Evolutionary conservation across 2,888 invertebrate genomes (phyloP).

Genomic region (Sphaerophoria rueppellii): DNA sequence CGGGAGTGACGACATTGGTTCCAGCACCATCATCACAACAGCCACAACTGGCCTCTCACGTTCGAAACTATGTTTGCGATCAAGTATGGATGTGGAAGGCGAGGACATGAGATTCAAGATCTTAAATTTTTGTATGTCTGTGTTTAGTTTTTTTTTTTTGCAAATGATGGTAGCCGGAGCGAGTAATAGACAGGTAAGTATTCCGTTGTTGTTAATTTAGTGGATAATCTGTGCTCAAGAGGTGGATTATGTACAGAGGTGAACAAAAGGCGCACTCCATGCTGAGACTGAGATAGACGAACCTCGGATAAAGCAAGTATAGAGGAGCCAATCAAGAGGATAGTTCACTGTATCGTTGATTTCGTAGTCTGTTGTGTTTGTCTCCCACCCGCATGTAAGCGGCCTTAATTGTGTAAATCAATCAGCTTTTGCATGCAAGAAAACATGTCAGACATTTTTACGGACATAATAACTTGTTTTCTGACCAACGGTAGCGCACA

Average conservation of each 20-base stretch:
- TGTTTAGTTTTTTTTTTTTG: constrained; percentile 14
- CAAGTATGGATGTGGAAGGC: background rate
- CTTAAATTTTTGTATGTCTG: background rate
- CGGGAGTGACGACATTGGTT: constrained; percentile 37
- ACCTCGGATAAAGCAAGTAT: constrained; percentile 18
- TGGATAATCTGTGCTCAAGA: constrained; percentile 68
- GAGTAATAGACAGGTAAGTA: constrained; percentile 58
- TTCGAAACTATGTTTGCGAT: constrained; percentile 30
- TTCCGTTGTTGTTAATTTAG: constrained; percentile 70
- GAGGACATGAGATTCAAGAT: constrained; percentile 36
- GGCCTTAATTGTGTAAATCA: constrained; percentile 67
- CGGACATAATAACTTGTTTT: constrained; percentile 29
- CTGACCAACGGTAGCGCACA: background rate
- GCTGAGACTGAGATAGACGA: constrained; percentile 26
- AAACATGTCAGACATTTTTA: constrained; percentile 41
- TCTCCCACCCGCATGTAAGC: constrained; percentile 31
- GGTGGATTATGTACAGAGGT: constrained; percentile 63
- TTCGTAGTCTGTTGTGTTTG: too few species aligned
- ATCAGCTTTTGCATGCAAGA: constrained; percentile 54
- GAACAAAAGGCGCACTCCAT: constrained; percentile 66
- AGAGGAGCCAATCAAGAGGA: constrained; percentile 9
- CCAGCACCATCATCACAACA: background rate
- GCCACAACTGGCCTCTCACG: constrained; percentile 7
- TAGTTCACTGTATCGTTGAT: background rate
- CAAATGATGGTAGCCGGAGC: constrained; percentile 35